Base-by-base conservation (phyloP, 2,113 vertebrate species). In the Lipotes vexillifer region DNA sequence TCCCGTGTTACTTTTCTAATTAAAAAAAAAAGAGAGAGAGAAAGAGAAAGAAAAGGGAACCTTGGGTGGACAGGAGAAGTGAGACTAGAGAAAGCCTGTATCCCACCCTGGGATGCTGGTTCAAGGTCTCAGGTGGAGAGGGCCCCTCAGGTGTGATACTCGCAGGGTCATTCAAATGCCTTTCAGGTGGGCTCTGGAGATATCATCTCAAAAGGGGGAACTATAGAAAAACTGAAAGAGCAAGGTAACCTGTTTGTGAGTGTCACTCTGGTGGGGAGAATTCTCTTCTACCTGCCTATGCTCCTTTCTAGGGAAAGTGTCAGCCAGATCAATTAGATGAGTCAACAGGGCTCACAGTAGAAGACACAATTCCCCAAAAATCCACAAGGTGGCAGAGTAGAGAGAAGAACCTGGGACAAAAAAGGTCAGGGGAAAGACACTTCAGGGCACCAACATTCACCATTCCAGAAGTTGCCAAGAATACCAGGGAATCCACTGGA, bases 371-470 rank as follows among this genome's bases (percentile, higher is more conserved):
- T 97, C 94, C 93, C 65, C n/a, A 15, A 0, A 74, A 1, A 4
- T 61, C 97, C 97, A 97, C 96, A 82, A 96, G 97, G 86, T 97
- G 96, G 97, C 97, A 97, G 90, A 78, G 27, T 31, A 85, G 72
- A 78, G 75, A 78, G 8, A 9, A 18, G 38, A 77, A 46, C 18
- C 12, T 12, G 25, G 15, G 25, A 61, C 33, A 41, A 21, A 55
- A 57, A 41, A 66, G n/a, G 31, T 38, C 46, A 8, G 0, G 27
- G 31, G 41, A 33, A 61, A 92, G 52, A 61, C 87, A 38, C 8
- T 18, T 6, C 31, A 75, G 29, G 49, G 29, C 85, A 33, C 59
- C 23, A 41, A 85, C 33, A 57, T 52, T 71, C 17, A n/a, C 33
- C 49, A 5, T 27, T 81, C 6, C 13, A 33, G n/a, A 44, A n/a